These are phyloP conservation scores for Lepus townsendii DNA, from an alignment of 2,797 vertebrate genomes.

Conservation along the genomic window DNA sequence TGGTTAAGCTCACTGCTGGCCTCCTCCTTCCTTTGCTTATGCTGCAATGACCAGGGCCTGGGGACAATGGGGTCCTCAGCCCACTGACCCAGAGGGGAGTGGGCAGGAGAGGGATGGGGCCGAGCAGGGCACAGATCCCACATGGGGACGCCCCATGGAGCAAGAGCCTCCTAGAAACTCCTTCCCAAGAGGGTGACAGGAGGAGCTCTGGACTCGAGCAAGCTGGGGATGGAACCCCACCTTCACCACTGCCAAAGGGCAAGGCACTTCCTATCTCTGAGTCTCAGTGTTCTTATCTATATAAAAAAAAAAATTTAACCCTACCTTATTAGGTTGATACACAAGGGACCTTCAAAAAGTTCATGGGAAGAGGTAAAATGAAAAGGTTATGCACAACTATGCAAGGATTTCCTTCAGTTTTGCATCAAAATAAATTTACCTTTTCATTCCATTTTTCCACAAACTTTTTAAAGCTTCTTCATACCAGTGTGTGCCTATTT, in stretches of 20 bases:
- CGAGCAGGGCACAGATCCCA: neutral
- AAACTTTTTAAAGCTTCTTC: too few species aligned
- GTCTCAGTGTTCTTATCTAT: neutral
- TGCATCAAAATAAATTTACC: too few species aligned
- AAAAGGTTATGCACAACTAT: too few species aligned
- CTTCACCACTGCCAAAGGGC: neutral
- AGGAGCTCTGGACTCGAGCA: neutral
- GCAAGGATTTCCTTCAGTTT: too few species aligned
- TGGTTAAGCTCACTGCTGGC: neutral
- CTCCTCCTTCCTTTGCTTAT: neutral
- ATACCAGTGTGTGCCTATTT: too few species aligned
- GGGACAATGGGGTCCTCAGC: neutral
- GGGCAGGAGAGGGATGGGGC: neutral
- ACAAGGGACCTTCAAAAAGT: neutral
- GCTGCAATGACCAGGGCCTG: neutral
- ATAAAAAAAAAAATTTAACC: neutral
- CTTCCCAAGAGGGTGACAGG: neutral
- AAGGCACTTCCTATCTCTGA: constrained; percentile 18
- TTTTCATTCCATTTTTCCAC: too few species aligned
- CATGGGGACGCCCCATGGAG: neutral
- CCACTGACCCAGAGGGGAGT: neutral
- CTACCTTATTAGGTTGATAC: neutral
- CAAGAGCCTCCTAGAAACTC: neutral
- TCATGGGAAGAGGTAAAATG: too few species aligned
- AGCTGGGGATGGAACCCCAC: neutral